phyloP scores from a whole-genome alignment of 2,113 vertebrate species.

The Labeo rohita region DNA sequence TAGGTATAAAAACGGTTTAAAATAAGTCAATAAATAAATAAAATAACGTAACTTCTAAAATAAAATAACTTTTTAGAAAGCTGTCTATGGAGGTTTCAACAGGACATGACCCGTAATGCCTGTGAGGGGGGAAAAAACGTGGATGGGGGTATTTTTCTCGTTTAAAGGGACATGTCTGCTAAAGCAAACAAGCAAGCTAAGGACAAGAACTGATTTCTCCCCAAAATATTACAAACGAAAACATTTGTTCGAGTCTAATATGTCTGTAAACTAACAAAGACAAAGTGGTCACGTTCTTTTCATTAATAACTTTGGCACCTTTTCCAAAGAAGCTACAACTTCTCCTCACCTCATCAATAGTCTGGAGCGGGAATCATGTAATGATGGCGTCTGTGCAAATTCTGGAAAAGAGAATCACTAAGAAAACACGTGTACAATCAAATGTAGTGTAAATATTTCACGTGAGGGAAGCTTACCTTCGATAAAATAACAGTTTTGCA shows the following conservation, averaged over 20 bases:
- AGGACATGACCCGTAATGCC: background rate
- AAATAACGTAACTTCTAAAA: no score
- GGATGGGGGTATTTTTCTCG: background rate
- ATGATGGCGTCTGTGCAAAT: background rate
- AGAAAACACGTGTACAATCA: background rate
- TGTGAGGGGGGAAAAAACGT: background rate
- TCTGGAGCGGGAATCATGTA: background rate
- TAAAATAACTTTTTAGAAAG: no score
- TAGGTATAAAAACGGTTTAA: no score
- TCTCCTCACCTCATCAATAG: background rate
- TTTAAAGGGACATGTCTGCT: background rate
- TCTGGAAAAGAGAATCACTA: background rate
- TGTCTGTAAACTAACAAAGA: background rate
- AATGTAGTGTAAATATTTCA: background rate
- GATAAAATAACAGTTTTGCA: background rate
- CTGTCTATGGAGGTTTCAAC: background rate
- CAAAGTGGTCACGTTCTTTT: no score
- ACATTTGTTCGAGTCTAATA: background rate
- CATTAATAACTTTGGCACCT: background rate
- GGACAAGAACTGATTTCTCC: background rate
- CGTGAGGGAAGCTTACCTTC: constrained; percentile 14
- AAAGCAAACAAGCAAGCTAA: background rate
- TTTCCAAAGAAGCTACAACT: background rate
- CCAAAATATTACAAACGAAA: background rate
- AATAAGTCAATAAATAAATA: no score